Evolutionary conservation across 2,888 invertebrate species (phyloP).

Genomic region (Platerodrilus igneus): DNA sequence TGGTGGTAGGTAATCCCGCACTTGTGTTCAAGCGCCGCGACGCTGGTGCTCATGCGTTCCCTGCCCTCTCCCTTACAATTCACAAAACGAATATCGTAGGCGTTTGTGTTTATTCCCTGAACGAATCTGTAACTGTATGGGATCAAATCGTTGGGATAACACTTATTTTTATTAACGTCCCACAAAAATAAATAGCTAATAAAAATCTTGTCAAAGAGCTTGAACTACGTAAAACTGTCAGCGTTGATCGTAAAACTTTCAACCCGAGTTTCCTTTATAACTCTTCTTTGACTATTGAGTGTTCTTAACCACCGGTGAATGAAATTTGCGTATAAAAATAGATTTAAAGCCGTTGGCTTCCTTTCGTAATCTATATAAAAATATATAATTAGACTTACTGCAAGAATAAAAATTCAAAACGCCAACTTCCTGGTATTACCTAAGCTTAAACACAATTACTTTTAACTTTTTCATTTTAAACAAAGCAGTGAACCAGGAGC

Average conservation of each 20-base stretch:
- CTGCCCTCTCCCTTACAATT: slow-evolving; percentile 43
- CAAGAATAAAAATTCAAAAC: no score
- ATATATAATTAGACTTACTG: no score
- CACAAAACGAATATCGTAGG: slow-evolving; percentile 47
- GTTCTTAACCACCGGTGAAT: slow-evolving; percentile 34
- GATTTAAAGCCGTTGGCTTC: slow-evolving; percentile 20
- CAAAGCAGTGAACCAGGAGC: not conserved
- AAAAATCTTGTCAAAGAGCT: slow-evolving; percentile 27
- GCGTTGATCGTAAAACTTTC: slow-evolving; percentile 49
- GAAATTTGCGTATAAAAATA: no score
- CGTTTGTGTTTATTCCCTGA: slow-evolving; percentile 50
- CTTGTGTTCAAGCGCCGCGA: slow-evolving; percentile 50
- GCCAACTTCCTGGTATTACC: no score
- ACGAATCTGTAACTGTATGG: slow-evolving; percentile 47
- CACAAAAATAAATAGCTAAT: slow-evolving; percentile 1
- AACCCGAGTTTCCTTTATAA: slow-evolving; percentile 43
- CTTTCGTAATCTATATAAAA: not conserved
- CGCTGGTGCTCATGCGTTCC: slow-evolving; percentile 50
- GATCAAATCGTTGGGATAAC: slow-evolving; percentile 22
- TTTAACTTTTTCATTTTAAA: no score
- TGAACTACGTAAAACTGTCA: slow-evolving; percentile 48
- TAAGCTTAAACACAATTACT: no score
- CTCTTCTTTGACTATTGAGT: slow-evolving; percentile 41
- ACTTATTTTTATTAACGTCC: slow-evolving; percentile 11
- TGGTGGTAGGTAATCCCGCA: slow-evolving; percentile 49